These are phyloP conservation scores for Cactoblastis cactorum DNA, from an alignment of 2,888 invertebrate genomes.

Conservation along the genomic window DNA sequence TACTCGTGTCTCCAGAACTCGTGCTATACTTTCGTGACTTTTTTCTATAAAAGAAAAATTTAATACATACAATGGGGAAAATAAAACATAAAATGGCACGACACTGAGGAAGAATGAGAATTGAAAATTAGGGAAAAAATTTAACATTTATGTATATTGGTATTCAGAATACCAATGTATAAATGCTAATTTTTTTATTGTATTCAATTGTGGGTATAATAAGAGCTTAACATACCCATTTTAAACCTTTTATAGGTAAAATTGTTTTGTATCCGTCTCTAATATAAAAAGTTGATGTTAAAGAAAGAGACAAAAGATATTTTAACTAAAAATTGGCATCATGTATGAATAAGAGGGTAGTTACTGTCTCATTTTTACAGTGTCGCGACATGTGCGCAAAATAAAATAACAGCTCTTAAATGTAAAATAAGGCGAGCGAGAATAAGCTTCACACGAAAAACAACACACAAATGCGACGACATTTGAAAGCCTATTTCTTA, in stretches of 20 bases:
- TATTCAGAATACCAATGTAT: no score
- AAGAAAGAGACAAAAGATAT: no score
- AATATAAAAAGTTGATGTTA: neutral
- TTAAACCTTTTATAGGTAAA: no score
- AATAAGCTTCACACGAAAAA: slow-evolving; percentile 58
- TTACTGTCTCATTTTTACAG: no score
- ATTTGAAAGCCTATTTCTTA: slow-evolving; percentile 10
- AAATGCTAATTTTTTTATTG: no score
- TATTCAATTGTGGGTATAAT: no score
- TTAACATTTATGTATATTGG: no score
- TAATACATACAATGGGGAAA: slow-evolving; percentile 41
- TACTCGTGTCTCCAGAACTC: slow-evolving; percentile 70
- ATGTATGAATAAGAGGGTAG: no score
- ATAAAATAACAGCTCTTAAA: slow-evolving; percentile 36
- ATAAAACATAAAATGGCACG: slow-evolving; percentile 23
- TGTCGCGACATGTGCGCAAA: slow-evolving; percentile 41
- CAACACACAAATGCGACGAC: slow-evolving; percentile 36
- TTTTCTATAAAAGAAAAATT: slow-evolving; percentile 73
- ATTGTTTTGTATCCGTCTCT: no score
- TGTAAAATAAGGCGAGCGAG: slow-evolving; percentile 34
- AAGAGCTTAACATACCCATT: no score
- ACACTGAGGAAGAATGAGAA: neutral
- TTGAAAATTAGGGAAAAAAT: neutral
- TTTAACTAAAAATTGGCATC: no score
- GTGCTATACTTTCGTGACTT: slow-evolving; percentile 72